Evolutionary conservation across 2,888 invertebrate species (phyloP), one percentile per base, ranked within the genome.

Genomic region (Drosophila dives): DNA sequence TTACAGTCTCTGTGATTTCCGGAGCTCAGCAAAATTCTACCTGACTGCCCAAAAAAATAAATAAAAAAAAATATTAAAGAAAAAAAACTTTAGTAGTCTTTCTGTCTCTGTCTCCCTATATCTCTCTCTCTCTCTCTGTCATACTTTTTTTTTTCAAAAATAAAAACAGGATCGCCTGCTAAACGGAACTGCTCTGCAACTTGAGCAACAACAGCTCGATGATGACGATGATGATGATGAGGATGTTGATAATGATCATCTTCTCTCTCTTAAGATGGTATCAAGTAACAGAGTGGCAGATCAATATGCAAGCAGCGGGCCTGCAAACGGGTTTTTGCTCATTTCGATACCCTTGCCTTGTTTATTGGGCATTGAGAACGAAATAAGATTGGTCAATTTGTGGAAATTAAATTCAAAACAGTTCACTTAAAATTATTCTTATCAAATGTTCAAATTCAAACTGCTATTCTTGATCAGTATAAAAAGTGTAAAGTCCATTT

Each of bases 211-310:
- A 51, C 60, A 65, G 40, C 66, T 61, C 56, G 59, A 29, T 59
- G 40, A 51, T 64, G 40, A 72, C 72, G 40, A 70, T 48, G 53
- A 20, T 56, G 48, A 49, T 60, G 48, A 72, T 77, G 50, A 79
- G 29, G 29, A 29, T 48, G 53, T 20, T 56, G 48, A 49, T 63
- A 49, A 72, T 77, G 50, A 79, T 55, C 48, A 59, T 54, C 54
- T 55, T n/a, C 17, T 17, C 26, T n/a, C 64, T 40, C 54, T 68
- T 48, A 33, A 64, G 75, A 42, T 54, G 71, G 75, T 86, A 86
- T 86, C 86, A 86, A 86, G 83, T 86, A 86, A 81, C 86, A 77
- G 64, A 66, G 80, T 78, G 79, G 82, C 76, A 82, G 75, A 86
- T 86, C 80, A 84, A 86, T 81, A 86, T 84, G 77, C 80, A 83